Evolutionary conservation across 1,140 invertebrate species (phyloP), one percentile per base, ranked within the genome.

Genomic region (Ceratina calcarata): DNA sequence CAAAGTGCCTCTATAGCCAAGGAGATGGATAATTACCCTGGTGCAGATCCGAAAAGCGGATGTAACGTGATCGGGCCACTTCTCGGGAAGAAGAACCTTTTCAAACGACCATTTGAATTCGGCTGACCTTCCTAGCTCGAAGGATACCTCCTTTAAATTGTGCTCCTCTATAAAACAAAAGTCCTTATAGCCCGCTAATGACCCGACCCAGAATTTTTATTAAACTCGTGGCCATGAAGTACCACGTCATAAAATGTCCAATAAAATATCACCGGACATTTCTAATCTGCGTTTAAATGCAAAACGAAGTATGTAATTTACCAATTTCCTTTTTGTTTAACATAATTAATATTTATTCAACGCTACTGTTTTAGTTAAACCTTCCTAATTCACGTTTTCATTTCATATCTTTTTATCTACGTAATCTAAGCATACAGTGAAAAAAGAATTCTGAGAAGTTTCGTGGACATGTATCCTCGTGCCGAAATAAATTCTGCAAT

Each of bases 101-200:
- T 70, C 70, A 80, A 79, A 84, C 65, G 77, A 66, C 62, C 82
- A 78, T 87, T 87, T 82, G 76, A 87, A 87, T 87, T 86, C 79
- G 82, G 83, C 70, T 84, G 84, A 76, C 85, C 86, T 84, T 87
- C 68, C 72, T 76, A 2, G 51, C 67, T 60, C 72, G 82, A 85
- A 87, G 85, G 86, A 87, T 87, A 86, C 81, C 80, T 77, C 76
- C 82, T 87, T 87, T 82, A 87, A 83, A 53, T 62, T 68, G 62
- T 83, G 45, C 53, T 20, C 79, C 75, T 75, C 85, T 87, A 84
- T 73, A 80, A 87, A 85, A 86, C 84, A 85, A 86, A 78, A 82
- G 79, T 83, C 77, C 84, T 80, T 80, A 64, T 83, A 83, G 79
- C 73, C 83, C 73, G 68, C 75, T 85, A 86, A 86, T 82, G 76